phyloP scores from a whole-genome alignment of 2,113 vertebrate genomes.

The Zootoca vivipara region DNA sequence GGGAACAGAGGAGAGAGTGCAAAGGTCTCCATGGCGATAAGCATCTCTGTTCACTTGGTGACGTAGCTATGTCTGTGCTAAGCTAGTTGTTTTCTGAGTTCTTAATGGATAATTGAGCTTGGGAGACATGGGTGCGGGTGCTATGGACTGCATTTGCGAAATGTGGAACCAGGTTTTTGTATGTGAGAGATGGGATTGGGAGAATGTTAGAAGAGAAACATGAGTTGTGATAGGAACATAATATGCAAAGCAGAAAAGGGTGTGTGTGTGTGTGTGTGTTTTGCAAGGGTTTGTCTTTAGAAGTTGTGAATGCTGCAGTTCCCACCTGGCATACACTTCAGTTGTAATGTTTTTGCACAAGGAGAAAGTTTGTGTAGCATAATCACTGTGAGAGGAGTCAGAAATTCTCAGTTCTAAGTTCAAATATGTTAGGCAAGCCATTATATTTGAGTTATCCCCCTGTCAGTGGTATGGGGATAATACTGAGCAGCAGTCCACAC shows the following conservation, averaged over 20 bases:
- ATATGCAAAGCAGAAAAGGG: neutral
- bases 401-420: neutral
- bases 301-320: neutral
- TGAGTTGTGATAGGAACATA: neutral
- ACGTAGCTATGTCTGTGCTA: neutral
- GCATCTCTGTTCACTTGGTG: neutral
- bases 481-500: no score
- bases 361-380: neutral
- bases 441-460: no score
- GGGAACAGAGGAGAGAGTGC: constrained; percentile 8
- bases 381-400: neutral
- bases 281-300: neutral
- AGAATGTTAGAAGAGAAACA: neutral
- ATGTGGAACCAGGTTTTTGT: neutral
- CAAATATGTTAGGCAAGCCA: no score
- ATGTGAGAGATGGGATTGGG: neutral
- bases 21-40: constrained; percentile 16
- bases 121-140: neutral
- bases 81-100: neutral
- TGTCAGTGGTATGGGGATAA: no score
- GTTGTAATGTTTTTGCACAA: neutral
- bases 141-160: neutral
- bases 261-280: no score
- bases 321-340: neutral
- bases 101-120: neutral